Evolutionary conservation across 35 echinoderm and acorn worm genomes (phyloP), one percentile per base, ranked within the genome.

Genomic region (Holothuria glaberrima): DNA sequence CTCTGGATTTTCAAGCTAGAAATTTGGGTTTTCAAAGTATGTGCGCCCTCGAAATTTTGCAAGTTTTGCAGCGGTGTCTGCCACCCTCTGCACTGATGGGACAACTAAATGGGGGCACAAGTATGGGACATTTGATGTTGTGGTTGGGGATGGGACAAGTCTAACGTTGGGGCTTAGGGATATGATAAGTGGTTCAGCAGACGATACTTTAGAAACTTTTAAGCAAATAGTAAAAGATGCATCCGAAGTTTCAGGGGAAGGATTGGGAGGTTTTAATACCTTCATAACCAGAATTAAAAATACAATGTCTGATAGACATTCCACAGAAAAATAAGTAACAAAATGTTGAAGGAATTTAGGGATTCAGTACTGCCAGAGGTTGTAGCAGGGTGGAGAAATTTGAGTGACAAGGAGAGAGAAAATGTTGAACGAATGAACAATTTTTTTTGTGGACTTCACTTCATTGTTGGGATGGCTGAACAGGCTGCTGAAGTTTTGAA

Each of bases 401-500:
- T 93, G 30, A 83, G 26, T 58, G 0, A 13, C 16, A 86, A 18
- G 12, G 86, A 93, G 62, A 28, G 34, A 59, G 63, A 34, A 14
- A 71, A 83, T 48, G 16, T 90, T 24, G 38, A 27, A 59, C 36
- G 14, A 9, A 69, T 94, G 59, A 91, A 91, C 46, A 64, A 91
- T 56, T 94, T 94, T 68, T 94, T 90, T 56, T 94, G 93, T 59
- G 93, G 93, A 0, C 71, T 94, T 45, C 88, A 91, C 70, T 90
- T 80, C 56, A 12, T 94, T 13, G 93, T 94, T 30, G 92, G 92
- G 24, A 56, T 90, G 56, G 92, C 88, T 6, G 68, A 94, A 7
- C 82, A 94, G 19, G 88, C 89, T 0, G 29, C 17, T 17, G 63
- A n/a, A 0, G 63, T 63, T 17, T 24, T 94, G 52, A 70, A 81